Evolutionary conservation across 2,888 invertebrate genomes (phyloP).

Genomic region (Drosophila subquinaria): DNA sequence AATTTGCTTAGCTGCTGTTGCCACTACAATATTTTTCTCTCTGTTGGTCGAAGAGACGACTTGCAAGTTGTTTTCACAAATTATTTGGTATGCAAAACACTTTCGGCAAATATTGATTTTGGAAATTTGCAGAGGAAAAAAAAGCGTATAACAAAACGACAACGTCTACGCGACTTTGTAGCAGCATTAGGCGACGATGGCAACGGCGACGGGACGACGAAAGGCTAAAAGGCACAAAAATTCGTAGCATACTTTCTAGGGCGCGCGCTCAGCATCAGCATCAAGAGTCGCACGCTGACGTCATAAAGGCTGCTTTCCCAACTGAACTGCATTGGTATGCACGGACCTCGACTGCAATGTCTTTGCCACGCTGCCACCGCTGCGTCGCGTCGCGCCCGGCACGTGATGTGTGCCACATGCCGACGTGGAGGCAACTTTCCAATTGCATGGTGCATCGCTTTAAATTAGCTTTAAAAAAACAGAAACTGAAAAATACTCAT

Average conservation of each 20-base stretch:
- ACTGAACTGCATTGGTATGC: conserved; percentile 75
- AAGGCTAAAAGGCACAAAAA: conserved; percentile 51
- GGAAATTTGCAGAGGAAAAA: conserved; percentile 80
- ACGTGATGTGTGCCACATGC: conserved; percentile 81
- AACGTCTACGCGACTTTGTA: conserved; percentile 64
- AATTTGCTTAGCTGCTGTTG: conserved; percentile 81
- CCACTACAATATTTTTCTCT: conserved; percentile 71
- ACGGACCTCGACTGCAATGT: conserved; percentile 72
- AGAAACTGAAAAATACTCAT: neutral
- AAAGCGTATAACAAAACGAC: conserved; percentile 45
- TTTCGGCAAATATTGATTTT: conserved; percentile 83
- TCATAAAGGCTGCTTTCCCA: conserved; percentile 61
- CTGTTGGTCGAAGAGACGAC: conserved; percentile 15
- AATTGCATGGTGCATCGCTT: conserved; percentile 38
- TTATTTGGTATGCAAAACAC: conserved; percentile 83
- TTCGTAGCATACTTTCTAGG: conserved; percentile 69
- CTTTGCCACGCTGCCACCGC: conserved; percentile 47
- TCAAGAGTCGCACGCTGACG: conserved; percentile 67
- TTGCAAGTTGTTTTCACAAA: conserved; percentile 73
- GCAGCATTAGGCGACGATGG: conserved; percentile 62
- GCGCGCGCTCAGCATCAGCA: conserved; percentile 44
- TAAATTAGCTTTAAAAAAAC: conserved; percentile 72
- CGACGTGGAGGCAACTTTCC: conserved; percentile 28
- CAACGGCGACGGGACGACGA: conserved; percentile 1
- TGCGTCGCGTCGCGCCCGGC: conserved; percentile 46